Percentiles rank a stretch among this genome's conserved stretches.
These are phyloP conservation scores for Chaetogeoica ovagalla DNA, from an alignment of 2,888 invertebrate species.

Conservation along the genomic window DNA sequence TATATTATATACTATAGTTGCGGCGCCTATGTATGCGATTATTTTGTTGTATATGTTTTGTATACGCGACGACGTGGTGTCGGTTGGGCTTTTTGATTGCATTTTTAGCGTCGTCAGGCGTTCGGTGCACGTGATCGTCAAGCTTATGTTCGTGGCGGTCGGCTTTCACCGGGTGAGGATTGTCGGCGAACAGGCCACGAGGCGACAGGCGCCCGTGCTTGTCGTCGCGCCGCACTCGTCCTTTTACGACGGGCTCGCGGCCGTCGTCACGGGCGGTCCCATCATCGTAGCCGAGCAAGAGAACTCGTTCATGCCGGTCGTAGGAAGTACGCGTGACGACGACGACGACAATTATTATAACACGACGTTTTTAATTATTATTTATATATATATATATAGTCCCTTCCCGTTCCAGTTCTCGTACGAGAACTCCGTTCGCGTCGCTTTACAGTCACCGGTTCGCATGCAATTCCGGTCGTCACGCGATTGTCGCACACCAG, in stretches of 20 bases:
- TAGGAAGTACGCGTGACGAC: conserved; percentile 74
- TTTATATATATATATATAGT: too few relatives aligned
- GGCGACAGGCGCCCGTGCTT: conserved; percentile 79
- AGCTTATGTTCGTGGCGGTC: conserved; percentile 75
- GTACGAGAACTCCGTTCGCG: too few relatives aligned
- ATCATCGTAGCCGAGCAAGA: conserved; percentile 89
- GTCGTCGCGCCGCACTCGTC: conserved; percentile 89
- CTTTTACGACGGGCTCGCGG: conserved; percentile 85
- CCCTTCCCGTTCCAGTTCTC: too few relatives aligned
- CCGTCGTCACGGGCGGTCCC: conserved; percentile 80
- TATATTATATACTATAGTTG: too few relatives aligned
- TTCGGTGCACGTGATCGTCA: conserved; percentile 70
- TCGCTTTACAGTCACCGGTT: too few relatives aligned
- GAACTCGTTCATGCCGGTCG: conserved; percentile 77
- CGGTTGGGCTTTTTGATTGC: conserved; percentile 29
- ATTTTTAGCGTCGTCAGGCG: conserved; percentile 32
- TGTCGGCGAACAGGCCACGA: conserved; percentile 69
- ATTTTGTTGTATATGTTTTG: too few relatives aligned
- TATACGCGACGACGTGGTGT: background rate
- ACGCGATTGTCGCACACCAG: too few relatives aligned
- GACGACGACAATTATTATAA: too few relatives aligned
- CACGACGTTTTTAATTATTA: too few relatives aligned
- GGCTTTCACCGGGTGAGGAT: conserved; percentile 81
- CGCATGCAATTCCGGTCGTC: too few relatives aligned
- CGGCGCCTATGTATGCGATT: too few relatives aligned